Percentiles rank a stretch among this genome's conserved stretches.
These are phyloP conservation scores for Campylomormyrus tamandua DNA, from an alignment of 2,113 vertebrate species.

Conservation along the genomic window DNA sequence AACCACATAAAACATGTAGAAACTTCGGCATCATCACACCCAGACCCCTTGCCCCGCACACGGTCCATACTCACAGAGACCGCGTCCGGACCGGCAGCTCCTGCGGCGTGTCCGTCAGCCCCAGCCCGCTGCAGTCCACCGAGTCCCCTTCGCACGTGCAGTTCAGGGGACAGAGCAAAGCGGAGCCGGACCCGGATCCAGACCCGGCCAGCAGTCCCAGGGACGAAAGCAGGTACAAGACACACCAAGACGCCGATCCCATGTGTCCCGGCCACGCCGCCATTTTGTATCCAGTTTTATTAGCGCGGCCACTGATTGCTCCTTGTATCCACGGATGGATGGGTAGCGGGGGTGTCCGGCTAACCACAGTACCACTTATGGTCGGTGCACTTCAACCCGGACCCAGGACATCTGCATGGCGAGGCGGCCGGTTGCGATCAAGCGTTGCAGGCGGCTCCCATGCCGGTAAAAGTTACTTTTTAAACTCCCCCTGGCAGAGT, in stretches of 20 bases:
- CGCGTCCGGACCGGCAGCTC: slow-evolving; percentile 76
- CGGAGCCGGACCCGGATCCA: slow-evolving; percentile 29
- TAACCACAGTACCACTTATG: not conserved
- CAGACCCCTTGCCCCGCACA: not conserved
- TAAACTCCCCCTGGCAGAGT: slow-evolving; percentile 40
- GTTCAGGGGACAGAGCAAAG: slow-evolving; percentile 64
- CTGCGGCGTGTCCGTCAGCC: slow-evolving; percentile 58
- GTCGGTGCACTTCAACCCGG: slow-evolving; percentile 26
- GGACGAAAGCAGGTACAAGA: slow-evolving; percentile 53
- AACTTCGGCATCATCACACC: not conserved
- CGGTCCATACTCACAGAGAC: slow-evolving; percentile 72
- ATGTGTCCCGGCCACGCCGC: slow-evolving; percentile 67
- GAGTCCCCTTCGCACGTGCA: slow-evolving; percentile 70
- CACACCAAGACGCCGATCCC: slow-evolving; percentile 49
- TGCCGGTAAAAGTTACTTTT: slow-evolving; percentile 14
- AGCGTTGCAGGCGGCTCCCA: not conserved
- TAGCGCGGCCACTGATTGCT: slow-evolving; percentile 52
- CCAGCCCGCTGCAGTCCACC: slow-evolving; percentile 73
- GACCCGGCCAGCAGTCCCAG: slow-evolving; percentile 38
- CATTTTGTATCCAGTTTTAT: slow-evolving; percentile 83
- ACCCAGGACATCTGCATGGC: slow-evolving; percentile 18
- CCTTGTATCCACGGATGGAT: slow-evolving; percentile 39
- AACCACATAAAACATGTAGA: not conserved
- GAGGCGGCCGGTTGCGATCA: not conserved
- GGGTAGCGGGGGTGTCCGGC: slow-evolving; percentile 23